Evolutionary conservation across 2,113 vertebrate genomes (phyloP).

Genomic region (Hippocampus zosterae): DNA sequence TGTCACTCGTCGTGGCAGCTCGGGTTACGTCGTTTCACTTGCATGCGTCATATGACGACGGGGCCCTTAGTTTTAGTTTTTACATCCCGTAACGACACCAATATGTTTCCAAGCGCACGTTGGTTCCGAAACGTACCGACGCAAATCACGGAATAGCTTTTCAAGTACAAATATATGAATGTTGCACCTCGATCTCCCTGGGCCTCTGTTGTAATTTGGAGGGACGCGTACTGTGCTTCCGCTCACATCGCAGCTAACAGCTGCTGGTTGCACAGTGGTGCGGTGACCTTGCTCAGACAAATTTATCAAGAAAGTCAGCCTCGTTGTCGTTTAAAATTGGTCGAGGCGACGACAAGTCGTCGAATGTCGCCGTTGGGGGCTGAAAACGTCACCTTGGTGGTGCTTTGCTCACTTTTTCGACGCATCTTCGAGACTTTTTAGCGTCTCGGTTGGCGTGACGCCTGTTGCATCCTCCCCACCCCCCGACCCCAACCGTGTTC

Average conservation of each 20-base stretch:
- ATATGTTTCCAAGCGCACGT: no score
- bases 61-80: no score
- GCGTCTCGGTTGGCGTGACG: slow-evolving; percentile 52
- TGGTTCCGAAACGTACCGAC: no score
- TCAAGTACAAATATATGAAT: no score
- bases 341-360: background rate
- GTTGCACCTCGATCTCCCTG: background rate
- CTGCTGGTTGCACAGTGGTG: slow-evolving; percentile 20
- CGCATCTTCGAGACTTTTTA: slow-evolving; percentile 27
- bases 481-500: background rate
- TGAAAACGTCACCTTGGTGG: background rate
- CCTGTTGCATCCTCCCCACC: slow-evolving; percentile 64
- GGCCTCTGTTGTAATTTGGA: slow-evolving; percentile 33
- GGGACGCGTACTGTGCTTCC: accelerated
- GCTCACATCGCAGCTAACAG: background rate
- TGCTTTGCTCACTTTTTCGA: slow-evolving; percentile 35
- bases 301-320: slow-evolving; percentile 32
- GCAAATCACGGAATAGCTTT: no score
- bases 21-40: background rate
- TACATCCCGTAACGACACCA: no score
- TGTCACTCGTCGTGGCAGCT: background rate
- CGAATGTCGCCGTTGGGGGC: accelerated
- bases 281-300: slow-evolving; percentile 58
- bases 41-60: background rate
- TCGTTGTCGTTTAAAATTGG: slow-evolving; percentile 6